Evolutionary conservation across 2,797 vertebrate species (phyloP).

Genomic region (Hydrophis major): DNA sequence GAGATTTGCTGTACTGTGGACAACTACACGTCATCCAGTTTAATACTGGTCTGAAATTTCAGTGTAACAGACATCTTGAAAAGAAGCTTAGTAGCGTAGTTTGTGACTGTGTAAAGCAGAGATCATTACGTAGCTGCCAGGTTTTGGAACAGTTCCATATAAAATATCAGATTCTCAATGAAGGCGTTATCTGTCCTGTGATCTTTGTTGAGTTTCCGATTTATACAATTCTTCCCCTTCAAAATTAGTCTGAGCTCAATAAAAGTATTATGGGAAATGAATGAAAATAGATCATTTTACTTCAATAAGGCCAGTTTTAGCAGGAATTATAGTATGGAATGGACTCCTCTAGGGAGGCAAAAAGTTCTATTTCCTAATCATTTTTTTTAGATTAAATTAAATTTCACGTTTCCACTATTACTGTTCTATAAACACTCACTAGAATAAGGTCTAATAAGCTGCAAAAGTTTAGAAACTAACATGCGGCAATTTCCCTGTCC

Average conservation of each 20-base stretch:
- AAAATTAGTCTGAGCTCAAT: neutral
- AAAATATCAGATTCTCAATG: neutral
- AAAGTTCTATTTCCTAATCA: neutral
- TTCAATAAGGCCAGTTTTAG: neutral
- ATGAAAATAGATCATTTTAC: neutral
- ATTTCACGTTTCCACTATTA: neutral
- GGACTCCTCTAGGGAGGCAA: neutral
- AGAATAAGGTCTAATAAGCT: neutral
- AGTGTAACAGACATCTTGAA: neutral
- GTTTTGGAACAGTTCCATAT: neutral
- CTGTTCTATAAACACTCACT: neutral
- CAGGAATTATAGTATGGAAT: neutral
- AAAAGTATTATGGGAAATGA: neutral
- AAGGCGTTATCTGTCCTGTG: neutral
- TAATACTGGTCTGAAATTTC: neutral
- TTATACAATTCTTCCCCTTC: neutral
- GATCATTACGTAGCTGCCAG: neutral
- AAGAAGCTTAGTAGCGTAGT: neutral
- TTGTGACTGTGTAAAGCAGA: neutral
- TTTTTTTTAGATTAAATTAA: neutral
- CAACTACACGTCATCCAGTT: neutral
- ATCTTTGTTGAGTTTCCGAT: neutral
- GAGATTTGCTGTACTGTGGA: slow-evolving; percentile 15
- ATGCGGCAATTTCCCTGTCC: neutral
- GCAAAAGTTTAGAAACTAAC: neutral